Evolutionary conservation across 2,888 invertebrate species (phyloP).

Genomic region (Carcina quercana): DNA sequence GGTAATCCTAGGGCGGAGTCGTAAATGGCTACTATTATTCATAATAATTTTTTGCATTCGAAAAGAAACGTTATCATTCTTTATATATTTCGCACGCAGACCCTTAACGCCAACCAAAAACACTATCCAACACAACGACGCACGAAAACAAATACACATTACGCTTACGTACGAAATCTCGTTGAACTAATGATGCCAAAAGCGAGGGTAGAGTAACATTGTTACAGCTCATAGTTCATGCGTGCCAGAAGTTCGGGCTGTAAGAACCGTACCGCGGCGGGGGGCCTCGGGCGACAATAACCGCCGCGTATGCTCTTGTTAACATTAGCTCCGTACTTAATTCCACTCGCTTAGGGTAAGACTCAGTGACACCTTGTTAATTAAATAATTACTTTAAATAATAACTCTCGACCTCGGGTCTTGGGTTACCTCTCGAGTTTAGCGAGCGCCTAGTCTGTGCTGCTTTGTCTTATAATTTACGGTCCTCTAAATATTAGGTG

Average conservation of each 20-base stretch:
- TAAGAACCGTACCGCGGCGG: conserved; percentile 66
- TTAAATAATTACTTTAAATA: conserved; percentile 73
- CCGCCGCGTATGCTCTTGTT: conserved; percentile 65
- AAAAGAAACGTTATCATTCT: too few species aligned
- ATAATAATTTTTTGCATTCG: too few species aligned
- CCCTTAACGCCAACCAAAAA: conserved; percentile 52
- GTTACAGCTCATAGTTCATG: conserved; percentile 67
- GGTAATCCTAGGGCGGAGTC: too few species aligned
- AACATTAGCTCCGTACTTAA: conserved; percentile 69
- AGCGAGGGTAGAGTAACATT: conserved; percentile 67
- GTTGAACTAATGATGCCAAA: conserved; percentile 69
- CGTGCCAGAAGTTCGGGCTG: conserved; percentile 66
- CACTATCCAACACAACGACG: conserved; percentile 46
- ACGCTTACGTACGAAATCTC: conserved; percentile 63
- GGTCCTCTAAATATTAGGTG: too few species aligned
- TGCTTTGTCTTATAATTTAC: too few species aligned
- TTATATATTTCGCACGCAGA: too few species aligned
- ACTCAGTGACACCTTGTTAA: conserved; percentile 65
- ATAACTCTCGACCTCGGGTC: conserved; percentile 48
- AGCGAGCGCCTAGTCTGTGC: conserved; percentile 11
- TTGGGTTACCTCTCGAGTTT: conserved; percentile 14
- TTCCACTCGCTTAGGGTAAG: conserved; percentile 70
- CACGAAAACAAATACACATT: conserved; percentile 70
- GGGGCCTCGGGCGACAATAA: conserved; percentile 51
- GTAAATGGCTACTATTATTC: too few species aligned